Base-by-base conservation (phyloP, 2,888 invertebrate species). In the Auanema freiburgensis region DNA sequence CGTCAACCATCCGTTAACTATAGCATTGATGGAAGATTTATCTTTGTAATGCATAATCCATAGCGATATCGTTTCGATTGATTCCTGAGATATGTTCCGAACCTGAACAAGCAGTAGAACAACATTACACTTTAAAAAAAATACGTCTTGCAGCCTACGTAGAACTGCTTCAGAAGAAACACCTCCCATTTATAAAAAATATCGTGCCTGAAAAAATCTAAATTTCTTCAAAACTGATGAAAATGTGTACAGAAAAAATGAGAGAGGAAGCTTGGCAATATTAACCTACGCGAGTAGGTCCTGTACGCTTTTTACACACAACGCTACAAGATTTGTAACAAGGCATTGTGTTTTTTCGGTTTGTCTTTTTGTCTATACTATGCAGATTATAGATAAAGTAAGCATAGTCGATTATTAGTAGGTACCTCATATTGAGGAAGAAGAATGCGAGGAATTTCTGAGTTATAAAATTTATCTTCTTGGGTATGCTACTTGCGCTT, bases 401-500 rank as follows among this genome's bases (percentile, higher is more conserved):
- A 18, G 43, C 11, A 11, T 6, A 56, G 16, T 16, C 21, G 56
- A 46, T 16, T 12, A 57, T 11, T n/a, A 44, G n/a, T n/a, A 16
- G 16, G 24, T 57, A 14, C 24, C 49, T n/a, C 42, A 42, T 42
- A 44, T 14, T 16, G 1, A 11, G 18, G 12, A 24, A 4, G 25
- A 42, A 1, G 68, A 62, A 10, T 67, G 69, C 23, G 57, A 63
- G 24, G 52, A 55, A 8, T 65, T 67, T 1, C 73, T 75, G 21
- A 66, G 74, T 16, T 44, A 66, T 25, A 83, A 83, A 63, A 65
- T 69, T 33, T 67, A 83, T 24, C 79, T 82, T 6, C 72, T 82
- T 11, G 82, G 82, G 8, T 80, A 81, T 61, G 70, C 62, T 11
- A 58, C 86, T 86, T 50, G 85, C 59, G 59, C 52, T 8, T 82